Base-by-base conservation (phyloP, 2,888 invertebrate genomes). In the Caenorhabditis auriculariae region DNA sequence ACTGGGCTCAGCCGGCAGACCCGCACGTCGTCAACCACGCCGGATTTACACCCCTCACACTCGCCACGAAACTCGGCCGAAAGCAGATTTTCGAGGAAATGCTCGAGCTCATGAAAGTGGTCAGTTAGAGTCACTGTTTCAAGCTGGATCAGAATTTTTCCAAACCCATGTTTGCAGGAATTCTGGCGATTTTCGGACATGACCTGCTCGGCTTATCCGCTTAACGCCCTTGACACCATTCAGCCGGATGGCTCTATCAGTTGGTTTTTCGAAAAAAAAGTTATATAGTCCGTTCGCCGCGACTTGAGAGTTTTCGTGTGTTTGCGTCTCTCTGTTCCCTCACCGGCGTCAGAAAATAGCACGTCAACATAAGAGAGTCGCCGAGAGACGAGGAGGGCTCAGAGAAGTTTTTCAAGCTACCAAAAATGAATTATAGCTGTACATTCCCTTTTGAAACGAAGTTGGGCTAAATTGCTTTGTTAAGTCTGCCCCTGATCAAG, bases 101-200 rank as follows among this genome's bases (percentile, higher is more conserved):
- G 92, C 86, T 98, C 83, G 96, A 98, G 83, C 86, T 96, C 7
- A 92, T 81, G 72, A 81, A 82, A 61, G 77, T 82, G 64, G 82
- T 82, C 60, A 60, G 77, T 63, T 23, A 24, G 37, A 15, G 12
- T 37, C 9, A 23, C 29, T 5, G 7, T 50, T 49, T 49, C 28
- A 7, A 21, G 7, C n/a, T n/a, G n/a, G 5, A 21, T 24, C 23
- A 43, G 24, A 17, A 7, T 28, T 53, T 38, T 41, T 41, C 6
- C 9, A 37, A 32, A 7, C 17, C 9, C n/a, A 32, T 19, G n/a
- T 37, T 90, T 90, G 15, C 87, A 91, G 82, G 96, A 95, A 84
- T 93, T 96, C 84, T 98, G 98, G 98, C 86, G 95, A 49, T 98
- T 95, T 85, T 94, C 94, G 81, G 96, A 96, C 82, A 94, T 96